Base-by-base conservation (phyloP, 2,113 vertebrate genomes). In the Dissostichus mawsoni region DNA sequence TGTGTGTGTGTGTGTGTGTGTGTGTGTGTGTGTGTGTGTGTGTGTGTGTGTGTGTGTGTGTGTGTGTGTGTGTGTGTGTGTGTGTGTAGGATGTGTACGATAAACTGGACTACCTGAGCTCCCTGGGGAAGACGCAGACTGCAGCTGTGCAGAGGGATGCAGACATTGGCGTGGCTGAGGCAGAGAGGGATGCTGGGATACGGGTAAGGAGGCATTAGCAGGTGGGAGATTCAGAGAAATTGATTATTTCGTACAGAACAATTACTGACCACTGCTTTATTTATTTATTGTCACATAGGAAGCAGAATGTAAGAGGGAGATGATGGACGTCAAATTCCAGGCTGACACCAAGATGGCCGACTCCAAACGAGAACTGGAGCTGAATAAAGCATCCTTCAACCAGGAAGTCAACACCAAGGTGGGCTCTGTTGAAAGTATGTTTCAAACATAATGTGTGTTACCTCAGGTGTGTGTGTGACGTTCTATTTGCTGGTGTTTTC, bases 371-470 rank as follows among this genome's bases (percentile, higher is more conserved):
- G 96, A 96, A 72, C 96, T 98, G 64, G 98, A 99, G 76, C 90
- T 99, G 90, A 96, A 98, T 84, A 99, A 99, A 84, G 97, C 98
- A 11, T 81, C 96, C 25, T 99, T 99, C 87, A 96, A 93, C 74
- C 97, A 98, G 83, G 97, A 99, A 90, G 96, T 99, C 89, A 99
- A 97, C 93, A 94, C 97, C 0, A 98, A 98, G 96, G 98, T 99
- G 78, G 2, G 76, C 14, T 12, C 17, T 14, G 41, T 57, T 52
- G 6, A 70, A 33, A 61, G 45, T 48, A 20, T 17, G 18, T 20
- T 41, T 52, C 58, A 23, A 17, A 29, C 55, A 62, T 12, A n/a
- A 12, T n/a, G 63, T 65, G 63, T 17, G 36, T 20, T 14, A 14
- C 47, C 47, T 48, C 36, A 41, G 36, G 36, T 41, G 36, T 55